These are phyloP conservation scores for Pseudopipra pipra DNA, from an alignment of 2,113 vertebrate genomes.

Conservation along the genomic window DNA sequence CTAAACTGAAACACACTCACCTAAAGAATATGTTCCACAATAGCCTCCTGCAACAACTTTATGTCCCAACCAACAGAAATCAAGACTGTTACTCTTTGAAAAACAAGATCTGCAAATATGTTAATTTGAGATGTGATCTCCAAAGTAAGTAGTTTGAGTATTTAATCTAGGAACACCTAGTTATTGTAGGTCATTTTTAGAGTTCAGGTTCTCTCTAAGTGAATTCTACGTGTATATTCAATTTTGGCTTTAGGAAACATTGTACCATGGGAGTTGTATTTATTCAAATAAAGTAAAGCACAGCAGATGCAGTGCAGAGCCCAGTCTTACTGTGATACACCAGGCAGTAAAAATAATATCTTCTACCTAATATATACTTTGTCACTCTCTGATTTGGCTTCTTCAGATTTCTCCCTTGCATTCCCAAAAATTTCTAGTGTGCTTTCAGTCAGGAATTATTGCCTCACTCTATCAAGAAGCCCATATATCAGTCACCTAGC, in stretches of 20 bases:
- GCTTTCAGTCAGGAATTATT: not conserved
- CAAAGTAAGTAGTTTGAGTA: not conserved
- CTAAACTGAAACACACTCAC: not conserved
- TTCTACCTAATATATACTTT: not conserved
- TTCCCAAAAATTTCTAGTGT: not conserved
- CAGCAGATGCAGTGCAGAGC: not conserved
- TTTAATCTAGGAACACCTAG: not conserved
- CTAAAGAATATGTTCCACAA: not conserved
- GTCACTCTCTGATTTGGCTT: not conserved
- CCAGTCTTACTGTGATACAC: not conserved
- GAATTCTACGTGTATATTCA: not conserved
- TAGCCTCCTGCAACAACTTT: not conserved
- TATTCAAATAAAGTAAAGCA: not conserved
- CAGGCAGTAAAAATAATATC: not conserved
- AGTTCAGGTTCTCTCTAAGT: not conserved
- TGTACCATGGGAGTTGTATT: not conserved
- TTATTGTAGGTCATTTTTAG: not conserved
- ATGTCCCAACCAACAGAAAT: not conserved
- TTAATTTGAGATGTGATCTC: not conserved
- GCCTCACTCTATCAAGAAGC: not conserved
- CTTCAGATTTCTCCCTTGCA: not conserved
- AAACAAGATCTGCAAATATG: not conserved
- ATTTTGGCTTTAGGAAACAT: not conserved
- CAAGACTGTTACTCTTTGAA: not conserved
- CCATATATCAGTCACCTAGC: accelerated